Base-by-base conservation (phyloP, 2,888 invertebrate genomes). In the Crematogaster levior region DNA sequence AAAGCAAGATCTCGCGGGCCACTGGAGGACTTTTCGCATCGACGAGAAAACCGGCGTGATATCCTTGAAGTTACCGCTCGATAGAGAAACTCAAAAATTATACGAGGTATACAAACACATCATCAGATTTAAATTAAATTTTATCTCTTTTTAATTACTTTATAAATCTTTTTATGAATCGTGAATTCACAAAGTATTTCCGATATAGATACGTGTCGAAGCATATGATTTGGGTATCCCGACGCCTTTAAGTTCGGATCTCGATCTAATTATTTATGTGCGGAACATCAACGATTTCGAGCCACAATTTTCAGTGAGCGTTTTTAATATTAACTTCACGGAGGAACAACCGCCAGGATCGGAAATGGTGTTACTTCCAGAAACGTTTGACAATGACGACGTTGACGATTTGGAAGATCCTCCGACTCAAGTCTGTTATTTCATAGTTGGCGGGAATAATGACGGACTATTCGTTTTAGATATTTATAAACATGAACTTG, bases 221-320 rank as follows among this genome's bases (percentile, higher is more conserved):
- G 98, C 98, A 0, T 98, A 97, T 92, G 98, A 98, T 94, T 96
- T 98, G 77, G 98, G 98, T 0, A 95, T 97, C 0, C 98, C 98
- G 0, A 98, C 98, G 0, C 97, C 98, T 0, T 95, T 98, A 3
- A 98, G 98, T 90, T 97, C 98, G 0, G 98, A 98, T 94, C 95
- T 98, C 58, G 98, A 98, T 94, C 94, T 98, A 0, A 97, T 97
- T 4, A 96, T 98, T 87, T 98, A 98, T 93, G 97, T 98, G 0
- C 97, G 97, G 83, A 98, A 98, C 93, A 97, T 98, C 0, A 98
- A 98, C 94, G 98, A 97, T 93, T 98, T 97, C 93, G 97, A 98
- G 82, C 98, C 98, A 0, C 97, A 98, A 88, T 98, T 98, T 94
- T 95, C 97, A 40, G 95, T 97, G 53, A 97, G 97, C 88, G 96